A percentile compares a stretch with the other conserved stretches of the same genome.
Evolutionary conservation across 2,797 vertebrate species (phyloP).

Genomic region (Morelia viridis): DNA sequence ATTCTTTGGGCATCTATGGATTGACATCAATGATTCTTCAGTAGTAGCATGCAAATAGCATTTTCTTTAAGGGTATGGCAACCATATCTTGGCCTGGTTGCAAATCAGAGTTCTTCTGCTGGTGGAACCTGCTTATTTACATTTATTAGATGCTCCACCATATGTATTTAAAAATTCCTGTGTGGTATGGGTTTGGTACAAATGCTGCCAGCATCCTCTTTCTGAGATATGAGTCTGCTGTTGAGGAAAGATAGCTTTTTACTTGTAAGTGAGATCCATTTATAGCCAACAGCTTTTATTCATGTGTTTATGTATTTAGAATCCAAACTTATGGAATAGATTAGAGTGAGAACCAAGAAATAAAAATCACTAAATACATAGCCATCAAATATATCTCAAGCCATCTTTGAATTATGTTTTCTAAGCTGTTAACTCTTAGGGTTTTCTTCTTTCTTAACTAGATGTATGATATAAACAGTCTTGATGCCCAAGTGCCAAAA

Average conservation of each 20-base stretch:
- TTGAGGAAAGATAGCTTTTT: not conserved
- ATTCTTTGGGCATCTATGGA: constrained; percentile 11
- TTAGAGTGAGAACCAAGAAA: not conserved
- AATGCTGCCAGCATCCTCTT: not conserved
- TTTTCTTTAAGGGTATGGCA: not conserved
- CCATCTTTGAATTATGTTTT: not conserved
- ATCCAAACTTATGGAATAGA: not conserved
- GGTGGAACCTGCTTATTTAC: constrained; percentile 6
- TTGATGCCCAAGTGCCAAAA: not conserved
- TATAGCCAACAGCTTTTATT: not conserved
- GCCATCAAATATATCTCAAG: constrained; percentile 6
- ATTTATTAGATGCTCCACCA: not conserved
- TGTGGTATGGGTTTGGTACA: not conserved
- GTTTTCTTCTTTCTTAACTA: not conserved
- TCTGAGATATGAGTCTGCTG: not conserved
- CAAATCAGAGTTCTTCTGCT: constrained; percentile 6
- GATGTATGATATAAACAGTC: not conserved
- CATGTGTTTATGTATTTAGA: not conserved
- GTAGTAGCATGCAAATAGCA: not conserved
- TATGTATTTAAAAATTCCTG: constrained; percentile 11
- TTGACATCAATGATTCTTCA: not conserved
- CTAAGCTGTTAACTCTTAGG: not conserved
- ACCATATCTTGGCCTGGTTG: not conserved
- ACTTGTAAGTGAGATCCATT: not conserved
- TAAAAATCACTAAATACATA: constrained; percentile 2